These are phyloP conservation scores for Tychaedon coryphoeus DNA, from an alignment of 2,113 vertebrate species.

Conservation along the genomic window DNA sequence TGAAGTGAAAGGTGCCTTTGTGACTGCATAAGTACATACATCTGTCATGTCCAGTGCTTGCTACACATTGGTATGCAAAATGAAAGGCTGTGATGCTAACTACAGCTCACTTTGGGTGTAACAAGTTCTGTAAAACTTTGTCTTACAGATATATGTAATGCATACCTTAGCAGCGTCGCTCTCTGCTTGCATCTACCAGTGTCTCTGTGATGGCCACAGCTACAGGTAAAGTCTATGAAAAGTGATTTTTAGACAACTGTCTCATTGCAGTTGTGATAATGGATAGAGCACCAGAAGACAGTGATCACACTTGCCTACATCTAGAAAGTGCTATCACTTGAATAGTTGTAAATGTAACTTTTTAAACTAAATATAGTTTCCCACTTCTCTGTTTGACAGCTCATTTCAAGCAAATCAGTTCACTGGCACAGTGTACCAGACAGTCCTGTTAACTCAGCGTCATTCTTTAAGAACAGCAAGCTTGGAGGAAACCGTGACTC, in stretches of 20 bases:
- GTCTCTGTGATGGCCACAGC: conserved; percentile 91
- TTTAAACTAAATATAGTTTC: not conserved
- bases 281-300: not conserved
- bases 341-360: not conserved
- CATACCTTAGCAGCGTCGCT: conserved; percentile 94
- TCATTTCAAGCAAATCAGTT: conserved; percentile 89
- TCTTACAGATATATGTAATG: conserved; percentile 90
- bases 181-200: conserved; percentile 97
- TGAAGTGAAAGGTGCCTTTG: not conserved
- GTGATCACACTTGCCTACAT: not conserved
- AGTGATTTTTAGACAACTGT: not conserved
- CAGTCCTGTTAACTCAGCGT: conserved; percentile 84
- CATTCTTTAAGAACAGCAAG: conserved; percentile 80
- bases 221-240: conserved; percentile 81
- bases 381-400: conserved; percentile 62
- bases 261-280: not conserved
- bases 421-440: conserved; percentile 93
- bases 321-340: not conserved
- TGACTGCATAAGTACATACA: not conserved
- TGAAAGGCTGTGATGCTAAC: not conserved
- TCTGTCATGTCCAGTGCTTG: not conserved
- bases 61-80: not conserved
- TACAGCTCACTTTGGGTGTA: not conserved
- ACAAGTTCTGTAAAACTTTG: not conserved
- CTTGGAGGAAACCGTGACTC: conserved; percentile 86